These are phyloP conservation scores for Gymnopithys bicolor DNA, from an alignment of 2,797 vertebrate species.

Conservation along the genomic window DNA sequence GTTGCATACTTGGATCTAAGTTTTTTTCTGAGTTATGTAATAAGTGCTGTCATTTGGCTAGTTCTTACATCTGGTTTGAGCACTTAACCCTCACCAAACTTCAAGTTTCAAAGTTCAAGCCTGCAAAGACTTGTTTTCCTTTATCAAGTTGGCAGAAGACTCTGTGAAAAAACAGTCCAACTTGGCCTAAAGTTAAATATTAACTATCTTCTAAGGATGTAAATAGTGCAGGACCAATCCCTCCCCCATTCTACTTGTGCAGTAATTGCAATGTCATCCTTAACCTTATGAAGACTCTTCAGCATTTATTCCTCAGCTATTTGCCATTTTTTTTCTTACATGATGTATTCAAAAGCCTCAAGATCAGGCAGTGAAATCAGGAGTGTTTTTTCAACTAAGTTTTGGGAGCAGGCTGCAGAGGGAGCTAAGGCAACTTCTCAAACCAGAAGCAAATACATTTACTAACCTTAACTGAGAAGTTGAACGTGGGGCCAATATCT, in stretches of 20 bases:
- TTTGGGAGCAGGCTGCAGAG: not conserved
- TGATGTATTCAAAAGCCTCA: not conserved
- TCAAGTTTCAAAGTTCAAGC: conserved; percentile 11
- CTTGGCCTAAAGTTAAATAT: conserved; percentile 4
- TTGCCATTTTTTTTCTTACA: not conserved
- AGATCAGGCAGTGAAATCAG: not conserved
- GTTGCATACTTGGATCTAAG: not conserved
- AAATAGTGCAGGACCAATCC: not conserved
- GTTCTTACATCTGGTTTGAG: not conserved
- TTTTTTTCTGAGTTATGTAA: conserved; percentile 7
- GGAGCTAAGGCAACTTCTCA: not conserved
- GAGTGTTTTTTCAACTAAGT: not conserved
- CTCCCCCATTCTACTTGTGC: not conserved
- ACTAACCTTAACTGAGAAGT: conserved; percentile 89
- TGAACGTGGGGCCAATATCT: conserved; percentile 89
- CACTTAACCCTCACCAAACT: not conserved
- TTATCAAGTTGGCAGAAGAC: not conserved
- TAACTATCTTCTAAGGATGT: conserved; percentile 3
- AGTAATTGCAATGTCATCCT: not conserved
- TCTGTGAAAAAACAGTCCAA: not conserved
- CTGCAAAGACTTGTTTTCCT: not conserved
- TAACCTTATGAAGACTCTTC: not conserved
- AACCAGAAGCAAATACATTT: not conserved
- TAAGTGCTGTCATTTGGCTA: not conserved
- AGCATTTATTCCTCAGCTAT: not conserved